Evolutionary conservation across 1,140 invertebrate genomes (phyloP).

Genomic region (Diuraphis noxia): DNA sequence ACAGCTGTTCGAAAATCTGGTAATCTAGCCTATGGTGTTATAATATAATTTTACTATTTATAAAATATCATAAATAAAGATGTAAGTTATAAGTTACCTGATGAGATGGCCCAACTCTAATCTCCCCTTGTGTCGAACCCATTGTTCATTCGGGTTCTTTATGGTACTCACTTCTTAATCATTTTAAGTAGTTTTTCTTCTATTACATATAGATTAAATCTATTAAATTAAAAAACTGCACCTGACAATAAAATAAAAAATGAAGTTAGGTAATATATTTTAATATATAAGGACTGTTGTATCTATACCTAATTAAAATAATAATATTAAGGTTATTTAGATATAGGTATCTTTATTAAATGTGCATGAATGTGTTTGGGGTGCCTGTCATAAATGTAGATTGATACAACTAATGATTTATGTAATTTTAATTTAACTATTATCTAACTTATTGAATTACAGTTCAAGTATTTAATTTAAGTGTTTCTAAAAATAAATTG

Average conservation of each 20-base stretch:
- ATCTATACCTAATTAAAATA: background rate
- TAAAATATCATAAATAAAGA: conserved; percentile 8
- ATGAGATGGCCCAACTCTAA: conserved; percentile 90
- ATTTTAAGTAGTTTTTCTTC: conserved; percentile 4
- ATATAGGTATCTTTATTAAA: background rate
- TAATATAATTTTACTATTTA: background rate
- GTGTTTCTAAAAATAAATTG: conserved; percentile 14
- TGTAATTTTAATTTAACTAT: background rate
- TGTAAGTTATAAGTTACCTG: conserved; percentile 68
- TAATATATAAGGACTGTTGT: background rate
- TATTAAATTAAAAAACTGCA: background rate
- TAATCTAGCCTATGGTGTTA: conserved; percentile 68
- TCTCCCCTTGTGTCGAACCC: conserved; percentile 84
- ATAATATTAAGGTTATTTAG: background rate
- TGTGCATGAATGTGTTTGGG: background rate
- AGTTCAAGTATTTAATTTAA: background rate
- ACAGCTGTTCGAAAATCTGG: conserved; percentile 70
- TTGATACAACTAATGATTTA: background rate
- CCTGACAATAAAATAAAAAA: background rate
- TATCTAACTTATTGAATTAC: background rate
- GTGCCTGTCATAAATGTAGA: background rate
- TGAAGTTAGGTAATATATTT: background rate
- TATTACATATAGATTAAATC: background rate
- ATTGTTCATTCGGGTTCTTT: conserved; percentile 54
- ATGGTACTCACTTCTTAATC: conserved; percentile 10